These are phyloP conservation scores for Spodoptera litura DNA, from an alignment of 1,140 invertebrate genomes.

Conservation along the genomic window DNA sequence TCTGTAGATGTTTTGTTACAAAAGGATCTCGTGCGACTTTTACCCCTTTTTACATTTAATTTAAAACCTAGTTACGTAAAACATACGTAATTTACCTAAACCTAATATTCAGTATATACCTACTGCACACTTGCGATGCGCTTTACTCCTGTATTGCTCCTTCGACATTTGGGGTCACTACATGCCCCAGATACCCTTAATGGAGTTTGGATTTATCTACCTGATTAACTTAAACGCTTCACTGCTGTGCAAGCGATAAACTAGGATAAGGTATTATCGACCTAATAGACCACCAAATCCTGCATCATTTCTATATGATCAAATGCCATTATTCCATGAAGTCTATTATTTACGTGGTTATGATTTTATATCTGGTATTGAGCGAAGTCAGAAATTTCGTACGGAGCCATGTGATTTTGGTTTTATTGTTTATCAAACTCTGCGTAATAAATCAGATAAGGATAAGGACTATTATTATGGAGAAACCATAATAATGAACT, in stretches of 20 bases:
- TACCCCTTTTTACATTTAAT: too few species aligned
- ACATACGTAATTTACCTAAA: too few species aligned
- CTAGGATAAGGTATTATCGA: background rate
- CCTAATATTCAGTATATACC: background rate
- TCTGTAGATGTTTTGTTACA: too few species aligned
- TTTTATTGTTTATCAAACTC: too few species aligned
- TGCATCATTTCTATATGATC: background rate
- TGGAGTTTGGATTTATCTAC: slow-evolving; percentile 19
- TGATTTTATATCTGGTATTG: too few species aligned
- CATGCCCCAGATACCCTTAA: slow-evolving; percentile 26
- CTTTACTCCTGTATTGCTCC: background rate
- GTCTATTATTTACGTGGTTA: too few species aligned
- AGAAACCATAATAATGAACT: too few species aligned
- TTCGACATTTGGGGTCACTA: slow-evolving; percentile 5
- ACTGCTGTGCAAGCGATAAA: background rate
- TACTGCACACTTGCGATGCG: background rate
- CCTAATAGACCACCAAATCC: background rate
- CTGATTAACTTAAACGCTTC: slow-evolving; percentile 26
- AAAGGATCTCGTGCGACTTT: too few species aligned
- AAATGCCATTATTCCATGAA: background rate
- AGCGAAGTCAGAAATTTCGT: too few species aligned
- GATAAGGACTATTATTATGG: too few species aligned
- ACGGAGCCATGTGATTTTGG: too few species aligned
- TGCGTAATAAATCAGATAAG: too few species aligned
- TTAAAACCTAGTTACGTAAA: background rate